phyloP scores from a whole-genome alignment of 2,888 invertebrate species.

The Rhyacophila evoluta region DNA sequence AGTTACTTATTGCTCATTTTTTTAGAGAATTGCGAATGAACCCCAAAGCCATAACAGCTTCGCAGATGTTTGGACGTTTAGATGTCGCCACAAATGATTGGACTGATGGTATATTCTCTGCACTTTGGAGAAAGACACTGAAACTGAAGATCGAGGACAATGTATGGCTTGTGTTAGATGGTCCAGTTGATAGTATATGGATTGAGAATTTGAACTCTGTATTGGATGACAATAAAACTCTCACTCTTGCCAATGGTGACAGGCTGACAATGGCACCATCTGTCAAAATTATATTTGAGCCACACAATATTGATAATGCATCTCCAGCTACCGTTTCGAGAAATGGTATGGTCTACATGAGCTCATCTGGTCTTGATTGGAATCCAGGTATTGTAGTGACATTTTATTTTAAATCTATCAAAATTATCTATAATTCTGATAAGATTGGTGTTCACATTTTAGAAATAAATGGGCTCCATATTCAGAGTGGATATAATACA shows the following conservation, averaged over 20 bases:
- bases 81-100: conserved; percentile 98
- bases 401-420: too few relatives aligned
- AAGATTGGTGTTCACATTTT: too few relatives aligned
- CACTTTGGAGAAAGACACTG: conserved; percentile 94
- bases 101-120: conserved; percentile 98
- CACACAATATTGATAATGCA: conserved; percentile 97
- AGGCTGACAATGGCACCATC: conserved; percentile 93
- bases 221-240: conserved; percentile 94
- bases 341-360: conserved; percentile 97
- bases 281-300: conserved; percentile 97
- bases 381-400: too few relatives aligned
- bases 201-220: conserved; percentile 98
- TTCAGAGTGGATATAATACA: too few relatives aligned
- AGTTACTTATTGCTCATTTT: conserved; percentile 43
- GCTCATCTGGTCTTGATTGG: conserved; percentile 95
- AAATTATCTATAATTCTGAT: too few relatives aligned
- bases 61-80: conserved; percentile 97
- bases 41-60: conserved; percentile 96
- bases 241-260: conserved; percentile 96
- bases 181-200: conserved; percentile 98
- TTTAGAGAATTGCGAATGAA: conserved; percentile 96
- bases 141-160: conserved; percentile 89
- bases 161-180: conserved; percentile 95
- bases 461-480: too few relatives aligned
- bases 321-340: conserved; percentile 97